A percentile compares a stretch with the other conserved stretches of the same genome.
These are phyloP conservation scores for Dinothrombium tinctorium DNA, from an alignment of 1,140 invertebrate species.

Conservation along the genomic window DNA sequence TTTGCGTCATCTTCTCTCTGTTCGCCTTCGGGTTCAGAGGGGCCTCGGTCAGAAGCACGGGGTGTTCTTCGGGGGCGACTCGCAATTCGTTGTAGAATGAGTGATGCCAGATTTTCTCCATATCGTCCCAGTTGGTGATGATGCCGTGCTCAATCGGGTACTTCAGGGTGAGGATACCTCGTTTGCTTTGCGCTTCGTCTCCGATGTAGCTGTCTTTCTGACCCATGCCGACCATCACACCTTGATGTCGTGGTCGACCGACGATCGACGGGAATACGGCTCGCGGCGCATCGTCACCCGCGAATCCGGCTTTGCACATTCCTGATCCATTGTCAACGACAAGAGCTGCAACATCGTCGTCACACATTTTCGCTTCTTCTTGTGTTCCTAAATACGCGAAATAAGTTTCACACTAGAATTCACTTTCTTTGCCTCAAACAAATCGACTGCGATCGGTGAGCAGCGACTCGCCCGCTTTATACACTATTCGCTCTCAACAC, in stretches of 20 bases:
- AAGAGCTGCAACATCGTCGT: slow-evolving; percentile 51
- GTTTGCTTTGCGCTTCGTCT: slow-evolving; percentile 75
- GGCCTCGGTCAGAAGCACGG: slow-evolving; percentile 70
- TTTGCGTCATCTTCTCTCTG: slow-evolving; percentile 34
- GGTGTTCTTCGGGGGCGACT: slow-evolving; percentile 78
- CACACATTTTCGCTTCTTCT: slow-evolving; percentile 40
- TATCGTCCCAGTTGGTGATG: slow-evolving; percentile 34
- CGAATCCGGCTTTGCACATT: slow-evolving; percentile 92
- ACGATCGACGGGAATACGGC: slow-evolving; percentile 88
- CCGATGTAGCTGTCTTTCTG: slow-evolving; percentile 29
- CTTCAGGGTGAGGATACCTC: slow-evolving; percentile 33
- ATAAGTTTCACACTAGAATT: too few species aligned
- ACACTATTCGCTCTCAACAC: too few species aligned
- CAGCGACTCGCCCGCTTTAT: too few species aligned
- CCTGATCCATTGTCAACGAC: slow-evolving; percentile 75
- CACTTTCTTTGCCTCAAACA: too few species aligned
- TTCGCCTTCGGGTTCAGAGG: slow-evolving; percentile 78
- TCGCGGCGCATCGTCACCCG: slow-evolving; percentile 78
- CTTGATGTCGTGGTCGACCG: slow-evolving; percentile 59
- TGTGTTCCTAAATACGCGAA: too few species aligned
- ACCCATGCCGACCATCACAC: slow-evolving; percentile 94
- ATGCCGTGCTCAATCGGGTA: slow-evolving; percentile 33
- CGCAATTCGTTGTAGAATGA: slow-evolving; percentile 56
- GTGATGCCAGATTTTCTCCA: slow-evolving; percentile 37
- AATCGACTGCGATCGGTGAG: too few species aligned